These are phyloP conservation scores for Hipposideros larvatus DNA, from an alignment of 2,797 vertebrate genomes.

Conservation along the genomic window DNA sequence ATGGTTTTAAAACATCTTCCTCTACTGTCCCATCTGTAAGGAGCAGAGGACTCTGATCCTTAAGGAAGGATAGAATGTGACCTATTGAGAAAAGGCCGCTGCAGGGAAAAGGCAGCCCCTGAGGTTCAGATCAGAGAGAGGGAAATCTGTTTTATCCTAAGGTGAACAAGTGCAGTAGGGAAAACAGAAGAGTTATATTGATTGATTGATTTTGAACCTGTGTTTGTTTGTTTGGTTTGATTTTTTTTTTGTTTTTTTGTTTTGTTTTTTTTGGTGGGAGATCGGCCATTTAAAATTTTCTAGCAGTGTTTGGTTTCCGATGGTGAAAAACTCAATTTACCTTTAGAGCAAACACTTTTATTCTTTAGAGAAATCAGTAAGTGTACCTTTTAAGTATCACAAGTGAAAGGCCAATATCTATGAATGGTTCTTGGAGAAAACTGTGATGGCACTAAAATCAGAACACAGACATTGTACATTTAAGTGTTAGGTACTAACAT, in stretches of 20 bases:
- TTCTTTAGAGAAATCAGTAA: not conserved
- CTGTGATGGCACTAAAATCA: not conserved
- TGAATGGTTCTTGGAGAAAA: not conserved
- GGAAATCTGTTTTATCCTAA: not conserved
- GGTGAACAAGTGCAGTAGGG: not conserved
- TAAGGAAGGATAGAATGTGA: not conserved
- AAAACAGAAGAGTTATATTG: not conserved
- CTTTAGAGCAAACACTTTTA: not conserved
- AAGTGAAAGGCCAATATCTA: not conserved
- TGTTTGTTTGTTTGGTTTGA: conserved; percentile 8
- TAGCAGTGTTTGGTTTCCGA: conserved; percentile 38
- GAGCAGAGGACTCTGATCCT: not conserved
- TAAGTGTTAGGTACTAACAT: not conserved
- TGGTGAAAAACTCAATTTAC: not conserved
- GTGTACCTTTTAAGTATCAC: not conserved
- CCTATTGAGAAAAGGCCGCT: not conserved
- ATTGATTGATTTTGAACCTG: not conserved
- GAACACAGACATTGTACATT: not conserved
- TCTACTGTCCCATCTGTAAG: not conserved
- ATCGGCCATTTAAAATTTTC: not conserved
- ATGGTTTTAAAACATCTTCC: not conserved
- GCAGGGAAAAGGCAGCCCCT: not conserved
- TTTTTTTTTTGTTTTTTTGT: conserved; percentile 47
- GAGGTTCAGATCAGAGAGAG: not conserved
- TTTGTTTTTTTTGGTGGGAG: too few species aligned